phyloP scores from a whole-genome alignment of 2,113 vertebrate species.

The Hippopotamus amphibius region DNA sequence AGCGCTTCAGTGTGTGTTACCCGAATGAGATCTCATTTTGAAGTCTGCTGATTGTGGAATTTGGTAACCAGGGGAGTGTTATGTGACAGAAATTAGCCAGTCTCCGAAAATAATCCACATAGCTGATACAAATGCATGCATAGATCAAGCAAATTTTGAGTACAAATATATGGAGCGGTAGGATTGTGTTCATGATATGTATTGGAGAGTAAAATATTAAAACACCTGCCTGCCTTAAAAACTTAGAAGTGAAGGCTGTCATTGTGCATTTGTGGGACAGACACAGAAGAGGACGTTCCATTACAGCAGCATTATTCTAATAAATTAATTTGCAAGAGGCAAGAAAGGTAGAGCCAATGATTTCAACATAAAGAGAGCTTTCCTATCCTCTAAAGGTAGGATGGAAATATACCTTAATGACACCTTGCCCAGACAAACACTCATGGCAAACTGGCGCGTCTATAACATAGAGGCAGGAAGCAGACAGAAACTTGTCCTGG shows the following conservation, averaged over 20 bases:
- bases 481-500: background rate
- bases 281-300: background rate
- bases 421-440: background rate
- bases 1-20: background rate
- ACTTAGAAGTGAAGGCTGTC: background rate
- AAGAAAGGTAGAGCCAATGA: background rate
- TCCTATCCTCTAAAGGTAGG: background rate
- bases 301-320: background rate
- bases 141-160: conserved; percentile 42
- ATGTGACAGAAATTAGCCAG: background rate
- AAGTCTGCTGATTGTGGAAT: background rate
- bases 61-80: background rate
- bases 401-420: background rate
- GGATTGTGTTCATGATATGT: background rate
- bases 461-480: background rate
- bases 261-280: background rate
- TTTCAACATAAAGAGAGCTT: background rate
- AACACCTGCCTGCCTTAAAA: background rate
- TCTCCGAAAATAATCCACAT: conserved; percentile 51
- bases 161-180: background rate
- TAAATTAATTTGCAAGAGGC: background rate
- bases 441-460: background rate
- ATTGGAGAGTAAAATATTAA: conserved; percentile 19
- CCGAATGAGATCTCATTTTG: conserved; percentile 1
- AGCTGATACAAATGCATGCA: background rate